phyloP scores from a whole-genome alignment of 2,888 invertebrate species.

The Gymnocheta viridis region DNA sequence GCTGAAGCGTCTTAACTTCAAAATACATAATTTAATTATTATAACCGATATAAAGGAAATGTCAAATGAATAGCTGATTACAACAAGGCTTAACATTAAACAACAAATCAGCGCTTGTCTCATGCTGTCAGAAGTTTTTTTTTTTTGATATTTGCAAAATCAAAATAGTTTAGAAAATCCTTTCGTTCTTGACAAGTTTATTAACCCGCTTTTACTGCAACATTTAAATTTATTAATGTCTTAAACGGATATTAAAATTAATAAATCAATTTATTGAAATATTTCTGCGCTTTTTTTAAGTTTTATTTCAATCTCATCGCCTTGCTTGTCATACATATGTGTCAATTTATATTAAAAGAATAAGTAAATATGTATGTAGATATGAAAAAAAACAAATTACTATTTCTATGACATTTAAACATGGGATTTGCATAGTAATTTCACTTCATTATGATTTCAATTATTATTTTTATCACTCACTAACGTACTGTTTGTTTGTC shows the following conservation, averaged over 20 bases:
- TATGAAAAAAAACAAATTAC: constrained; percentile 18
- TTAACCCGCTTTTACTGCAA: not conserved
- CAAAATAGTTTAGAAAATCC: not conserved
- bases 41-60: not conserved
- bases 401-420: constrained; percentile 62
- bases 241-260: constrained; percentile 50
- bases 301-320: constrained; percentile 27
- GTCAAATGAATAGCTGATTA: constrained; percentile 1
- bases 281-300: not conserved
- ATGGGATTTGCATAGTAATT: constrained; percentile 66
- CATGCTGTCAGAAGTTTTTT: not conserved
- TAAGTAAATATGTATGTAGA: not conserved
- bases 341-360: constrained; percentile 38
- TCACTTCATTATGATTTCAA: constrained; percentile 42
- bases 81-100: not conserved
- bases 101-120: not conserved
- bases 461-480: constrained; percentile 29
- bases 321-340: constrained; percentile 52
- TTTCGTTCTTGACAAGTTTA: constrained; percentile 19
- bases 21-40: not conserved
- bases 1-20: not conserved
- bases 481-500: constrained; percentile 21
- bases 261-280: constrained; percentile 31
- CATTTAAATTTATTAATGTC: not conserved
- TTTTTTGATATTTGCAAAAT: not conserved